These are phyloP conservation scores for Odobenus rosmarus DNA, from an alignment of 2,113 vertebrate species.

Conservation along the genomic window DNA sequence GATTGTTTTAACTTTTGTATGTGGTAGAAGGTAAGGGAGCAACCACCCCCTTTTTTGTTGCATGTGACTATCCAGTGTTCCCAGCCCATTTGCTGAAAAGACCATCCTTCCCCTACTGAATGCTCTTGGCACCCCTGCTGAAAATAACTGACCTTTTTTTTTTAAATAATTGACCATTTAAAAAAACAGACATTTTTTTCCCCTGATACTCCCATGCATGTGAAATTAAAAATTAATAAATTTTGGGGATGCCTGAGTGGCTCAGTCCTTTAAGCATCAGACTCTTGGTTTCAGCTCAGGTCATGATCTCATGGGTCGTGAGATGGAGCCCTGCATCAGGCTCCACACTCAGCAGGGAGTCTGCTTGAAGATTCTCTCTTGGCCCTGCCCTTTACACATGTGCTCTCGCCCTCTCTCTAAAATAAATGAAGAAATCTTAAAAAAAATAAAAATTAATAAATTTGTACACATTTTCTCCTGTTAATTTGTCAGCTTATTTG, in stretches of 20 bases:
- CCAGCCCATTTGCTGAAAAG: neutral
- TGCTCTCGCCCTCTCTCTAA: too few relatives aligned
- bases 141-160: neutral
- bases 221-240: neutral
- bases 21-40: neutral
- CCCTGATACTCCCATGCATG: neutral
- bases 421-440: too few relatives aligned
- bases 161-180: neutral
- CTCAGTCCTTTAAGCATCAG: too few relatives aligned
- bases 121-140: neutral
- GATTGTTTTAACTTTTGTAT: neutral
- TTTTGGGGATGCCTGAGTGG: too few relatives aligned
- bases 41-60: neutral
- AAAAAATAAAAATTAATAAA: neutral
- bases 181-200: neutral
- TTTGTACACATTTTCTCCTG: neutral
- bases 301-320: too few relatives aligned
- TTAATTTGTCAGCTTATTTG: neutral
- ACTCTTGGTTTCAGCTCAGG: too few relatives aligned
- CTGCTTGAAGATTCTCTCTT: too few relatives aligned
- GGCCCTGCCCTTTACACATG: too few relatives aligned
- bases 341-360: too few relatives aligned
- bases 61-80: neutral
- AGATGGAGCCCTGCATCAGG: too few relatives aligned
- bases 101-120: neutral